phyloP scores from a whole-genome alignment of 2,888 invertebrate species.

The Mellilla xanthometata region DNA sequence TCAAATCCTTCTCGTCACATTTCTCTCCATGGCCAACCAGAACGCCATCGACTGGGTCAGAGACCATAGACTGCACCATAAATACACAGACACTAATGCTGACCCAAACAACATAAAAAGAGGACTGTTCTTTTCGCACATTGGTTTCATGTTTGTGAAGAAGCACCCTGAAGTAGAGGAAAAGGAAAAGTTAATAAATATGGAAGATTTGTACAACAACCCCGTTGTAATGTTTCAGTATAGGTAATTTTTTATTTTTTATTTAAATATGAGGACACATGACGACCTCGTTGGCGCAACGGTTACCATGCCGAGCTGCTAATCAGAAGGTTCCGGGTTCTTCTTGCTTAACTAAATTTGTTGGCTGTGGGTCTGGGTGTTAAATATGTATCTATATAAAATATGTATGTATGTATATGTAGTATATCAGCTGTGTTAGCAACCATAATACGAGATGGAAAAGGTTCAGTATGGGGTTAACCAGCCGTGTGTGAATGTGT shows the following conservation, averaged over 20 bases:
- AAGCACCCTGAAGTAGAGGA: constrained; percentile 89
- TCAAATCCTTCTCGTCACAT: constrained; percentile 34
- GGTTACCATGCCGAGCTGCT: too few relatives aligned
- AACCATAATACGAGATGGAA: too few relatives aligned
- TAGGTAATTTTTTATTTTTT: constrained; percentile 1
- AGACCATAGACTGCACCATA: constrained; percentile 70
- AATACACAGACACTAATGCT: constrained; percentile 85
- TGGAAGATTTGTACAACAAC: constrained; percentile 77
- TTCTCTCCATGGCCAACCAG: constrained; percentile 46
- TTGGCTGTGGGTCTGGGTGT: too few relatives aligned
- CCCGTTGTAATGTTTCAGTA: constrained; percentile 6
- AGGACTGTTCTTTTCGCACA: constrained; percentile 92
- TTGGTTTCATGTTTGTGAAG: constrained; percentile 90
- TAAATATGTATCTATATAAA: too few relatives aligned
- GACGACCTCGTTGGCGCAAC: too few relatives aligned
- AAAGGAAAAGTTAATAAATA: constrained; percentile 86
- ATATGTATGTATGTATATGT: too few relatives aligned
- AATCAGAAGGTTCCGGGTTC: too few relatives aligned
- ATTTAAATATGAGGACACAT: too few relatives aligned
- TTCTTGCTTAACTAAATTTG: too few relatives aligned
- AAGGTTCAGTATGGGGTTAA: too few relatives aligned
- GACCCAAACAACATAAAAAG: constrained; percentile 90
- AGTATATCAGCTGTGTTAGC: too few relatives aligned
- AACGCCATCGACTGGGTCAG: constrained; percentile 59
- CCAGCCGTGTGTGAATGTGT: too few relatives aligned